phyloP scores from a whole-genome alignment of 2,113 vertebrate genomes.

The Alethe diademata region DNA sequence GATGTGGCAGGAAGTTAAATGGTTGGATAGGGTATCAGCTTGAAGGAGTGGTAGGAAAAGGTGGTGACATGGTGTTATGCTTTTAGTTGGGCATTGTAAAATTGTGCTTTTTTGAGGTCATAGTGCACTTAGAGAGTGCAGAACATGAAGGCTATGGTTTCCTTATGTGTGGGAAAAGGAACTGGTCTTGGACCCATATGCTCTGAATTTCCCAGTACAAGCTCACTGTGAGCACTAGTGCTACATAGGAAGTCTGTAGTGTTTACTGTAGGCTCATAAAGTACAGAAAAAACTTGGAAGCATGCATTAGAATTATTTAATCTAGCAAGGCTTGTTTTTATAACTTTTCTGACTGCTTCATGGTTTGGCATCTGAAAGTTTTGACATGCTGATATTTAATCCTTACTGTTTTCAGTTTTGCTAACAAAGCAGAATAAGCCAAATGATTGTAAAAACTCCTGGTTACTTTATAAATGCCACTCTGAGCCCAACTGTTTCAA shows the following conservation, averaged over 20 bases:
- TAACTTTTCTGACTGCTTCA: neutral
- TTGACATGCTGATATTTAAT: neutral
- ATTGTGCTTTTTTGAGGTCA: neutral
- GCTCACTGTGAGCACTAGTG: neutral
- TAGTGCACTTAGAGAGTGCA: neutral
- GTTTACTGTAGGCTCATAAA: neutral
- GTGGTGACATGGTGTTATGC: neutral
- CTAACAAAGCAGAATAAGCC: neutral
- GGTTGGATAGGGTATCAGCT: neutral
- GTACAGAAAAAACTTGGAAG: neutral
- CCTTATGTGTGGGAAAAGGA: neutral
- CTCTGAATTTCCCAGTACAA: neutral
- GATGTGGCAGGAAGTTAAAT: neutral
- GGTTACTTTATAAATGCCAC: neutral
- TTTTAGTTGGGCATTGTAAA: neutral
- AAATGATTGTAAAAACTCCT: neutral
- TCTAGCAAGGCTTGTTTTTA: neutral
- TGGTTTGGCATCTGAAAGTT: neutral
- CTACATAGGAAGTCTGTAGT: neutral
- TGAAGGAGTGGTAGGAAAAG: neutral
- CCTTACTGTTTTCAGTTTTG: neutral
- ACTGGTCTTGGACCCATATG: fast-evolving
- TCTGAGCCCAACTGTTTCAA: neutral
- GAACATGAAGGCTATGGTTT: neutral
- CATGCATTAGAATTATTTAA: neutral